Conservation (phyloP, 35 echinoderm and acorn worm species). For the Lytechinus pictus region DNA sequence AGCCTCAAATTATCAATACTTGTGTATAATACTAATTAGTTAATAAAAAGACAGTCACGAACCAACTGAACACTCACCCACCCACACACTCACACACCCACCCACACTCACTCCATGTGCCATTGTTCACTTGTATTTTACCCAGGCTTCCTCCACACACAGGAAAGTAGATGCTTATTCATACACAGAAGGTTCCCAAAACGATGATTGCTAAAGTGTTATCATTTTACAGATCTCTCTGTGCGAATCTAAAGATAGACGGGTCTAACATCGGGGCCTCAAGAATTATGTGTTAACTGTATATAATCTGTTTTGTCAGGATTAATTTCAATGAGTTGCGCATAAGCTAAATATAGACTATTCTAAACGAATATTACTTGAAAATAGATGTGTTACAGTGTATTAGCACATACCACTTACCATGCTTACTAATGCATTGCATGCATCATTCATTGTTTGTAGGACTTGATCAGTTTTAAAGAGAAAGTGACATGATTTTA, state of each 20-base stretch:
- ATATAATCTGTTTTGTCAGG: background rate
- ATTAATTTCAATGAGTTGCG: background rate
- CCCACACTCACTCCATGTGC: background rate
- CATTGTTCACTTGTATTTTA: background rate
- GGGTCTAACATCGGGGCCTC: background rate
- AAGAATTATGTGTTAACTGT: background rate
- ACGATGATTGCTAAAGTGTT: background rate
- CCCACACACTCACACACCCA: background rate
- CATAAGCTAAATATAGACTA: background rate
- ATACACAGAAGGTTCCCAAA: background rate
- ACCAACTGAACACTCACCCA: background rate
- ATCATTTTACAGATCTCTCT: background rate
- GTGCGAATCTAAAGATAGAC: background rate
- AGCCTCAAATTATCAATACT: background rate
- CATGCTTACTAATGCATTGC: background rate
- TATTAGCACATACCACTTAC: background rate
- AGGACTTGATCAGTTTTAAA: too few species aligned
- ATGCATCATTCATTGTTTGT: too few species aligned
- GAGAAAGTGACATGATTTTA: too few species aligned
- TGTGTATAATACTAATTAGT: background rate
- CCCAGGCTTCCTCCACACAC: background rate
- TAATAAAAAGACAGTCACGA: background rate
- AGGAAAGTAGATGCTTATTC: background rate
- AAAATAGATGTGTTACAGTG: background rate
- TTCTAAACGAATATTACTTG: background rate